phyloP scores from a whole-genome alignment of 2,888 invertebrate species.

The Cryptocheilus praepositus region DNA sequence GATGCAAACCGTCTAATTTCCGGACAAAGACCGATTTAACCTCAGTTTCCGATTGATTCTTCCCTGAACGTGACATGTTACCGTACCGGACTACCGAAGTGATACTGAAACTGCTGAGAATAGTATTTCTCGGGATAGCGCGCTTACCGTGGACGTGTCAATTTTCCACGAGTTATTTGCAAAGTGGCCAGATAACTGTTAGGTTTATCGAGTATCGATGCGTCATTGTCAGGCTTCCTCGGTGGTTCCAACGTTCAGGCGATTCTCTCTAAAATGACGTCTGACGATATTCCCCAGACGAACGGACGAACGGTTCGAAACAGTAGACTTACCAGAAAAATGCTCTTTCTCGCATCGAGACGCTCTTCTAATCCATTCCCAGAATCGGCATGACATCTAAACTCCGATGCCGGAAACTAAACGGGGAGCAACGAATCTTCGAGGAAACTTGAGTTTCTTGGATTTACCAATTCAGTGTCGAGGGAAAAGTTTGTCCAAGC shows the following conservation, averaged over 20 bases:
- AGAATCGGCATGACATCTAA: conserved; percentile 15
- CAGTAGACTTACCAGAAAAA: conserved; percentile 4
- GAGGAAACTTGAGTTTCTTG: background rate
- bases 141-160: background rate
- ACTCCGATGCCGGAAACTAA: conserved; percentile 16
- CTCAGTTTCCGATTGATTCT: too few species aligned
- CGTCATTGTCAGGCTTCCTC: background rate
- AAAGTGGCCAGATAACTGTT: background rate
- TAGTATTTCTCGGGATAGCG: too few species aligned
- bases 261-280: conserved; percentile 2
- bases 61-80: too few species aligned
- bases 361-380: conserved; percentile 22
- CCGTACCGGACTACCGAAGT: too few species aligned
- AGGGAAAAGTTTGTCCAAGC: background rate
- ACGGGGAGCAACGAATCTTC: conserved; percentile 22
- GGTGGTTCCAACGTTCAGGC: conserved; percentile 2
- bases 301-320: background rate
- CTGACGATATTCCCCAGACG: conserved; percentile 8
- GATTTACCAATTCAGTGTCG: background rate
- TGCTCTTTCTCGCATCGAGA: conserved; percentile 2
- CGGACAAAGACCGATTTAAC: conserved; percentile 12
- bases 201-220: background rate
- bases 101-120: too few species aligned
- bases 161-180: background rate
- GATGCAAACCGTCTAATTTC: conserved; percentile 37